Evolutionary conservation across 1,140 invertebrate genomes (phyloP), one percentile per base, ranked within the genome.

Genomic region (Epicauta chinensis): DNA sequence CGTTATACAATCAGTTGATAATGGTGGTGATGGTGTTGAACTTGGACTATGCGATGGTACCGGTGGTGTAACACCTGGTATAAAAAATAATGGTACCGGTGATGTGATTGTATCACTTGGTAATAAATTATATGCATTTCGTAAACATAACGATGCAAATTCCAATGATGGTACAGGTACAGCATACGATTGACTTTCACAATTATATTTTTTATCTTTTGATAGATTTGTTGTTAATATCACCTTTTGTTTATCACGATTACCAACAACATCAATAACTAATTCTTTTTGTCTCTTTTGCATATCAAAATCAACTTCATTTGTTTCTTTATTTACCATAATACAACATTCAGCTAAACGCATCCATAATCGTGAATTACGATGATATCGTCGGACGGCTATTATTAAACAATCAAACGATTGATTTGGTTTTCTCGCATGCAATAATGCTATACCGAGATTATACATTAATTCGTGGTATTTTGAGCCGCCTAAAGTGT

Each of bases 381-480:
- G 87, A 47, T 89, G 87, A 63, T 90, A 90, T 40, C 86, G 82
- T 57, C 92, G 83, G 0, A 92, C 81, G 15, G 88, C 87, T 71
- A 92, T 84, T n/a, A 88, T 83, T 5, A 98, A 80, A 73, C 89
- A 94, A 64, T 94, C 89, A 72, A 97, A 97, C 1, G 95, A 93
- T 61, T 86, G 81, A 50, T 80, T 75, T 2, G 89, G 79, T 60
- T 89, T 82, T 36, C 86, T 83, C 32, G 87, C 81, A 64, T 92
- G 86, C 15, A 97, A 74, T 53, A 94, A 74, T 40, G 89, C 80
- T 23, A 97, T 79, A 9, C 93, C 95, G 59, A 97, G 77, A 75
- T 96, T 97, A 66, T 93, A 96, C 65, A 95, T 81, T 46, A 97
- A 77, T 66, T 93, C 83, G 51, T 87, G 84, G 61, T 85, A 80